Evolutionary conservation across 2,888 invertebrate genomes (phyloP).

Genomic region (Drosophila cyrtoloma): DNA sequence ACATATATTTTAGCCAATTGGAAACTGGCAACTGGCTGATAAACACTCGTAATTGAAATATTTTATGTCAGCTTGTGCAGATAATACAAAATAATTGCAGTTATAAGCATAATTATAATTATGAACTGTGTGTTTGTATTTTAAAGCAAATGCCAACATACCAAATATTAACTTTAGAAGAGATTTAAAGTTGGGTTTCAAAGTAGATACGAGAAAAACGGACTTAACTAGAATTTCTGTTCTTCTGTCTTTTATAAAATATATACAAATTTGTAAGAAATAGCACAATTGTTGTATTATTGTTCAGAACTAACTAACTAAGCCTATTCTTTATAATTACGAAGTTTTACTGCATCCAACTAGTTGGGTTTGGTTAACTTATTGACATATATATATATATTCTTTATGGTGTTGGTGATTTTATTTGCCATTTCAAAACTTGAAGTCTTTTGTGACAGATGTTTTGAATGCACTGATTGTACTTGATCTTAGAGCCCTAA

Average conservation of each 20-base stretch:
- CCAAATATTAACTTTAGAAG: neutral
- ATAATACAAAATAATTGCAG: neutral
- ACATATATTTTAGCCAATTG: neutral
- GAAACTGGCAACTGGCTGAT: neutral
- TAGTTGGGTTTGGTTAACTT: neutral
- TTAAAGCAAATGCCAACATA: neutral
- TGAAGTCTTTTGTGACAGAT: neutral
- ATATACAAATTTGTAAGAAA: neutral
- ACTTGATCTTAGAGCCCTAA: neutral
- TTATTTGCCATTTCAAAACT: neutral
- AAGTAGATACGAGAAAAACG: neutral
- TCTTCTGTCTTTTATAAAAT: neutral
- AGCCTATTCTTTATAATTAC: neutral
- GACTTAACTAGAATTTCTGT: neutral
- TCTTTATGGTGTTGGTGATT: neutral
- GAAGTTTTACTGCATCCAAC: neutral
- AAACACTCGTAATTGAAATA: conserved; percentile 4
- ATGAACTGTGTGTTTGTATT: neutral
- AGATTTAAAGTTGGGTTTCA: neutral
- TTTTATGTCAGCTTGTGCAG: neutral
- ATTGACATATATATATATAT: neutral
- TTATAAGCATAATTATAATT: too few species aligned
- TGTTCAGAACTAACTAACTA: neutral
- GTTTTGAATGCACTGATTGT: neutral
- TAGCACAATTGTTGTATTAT: neutral